phyloP scores from a whole-genome alignment of 2,888 invertebrate species.

The Muschampia plurimacula region DNA sequence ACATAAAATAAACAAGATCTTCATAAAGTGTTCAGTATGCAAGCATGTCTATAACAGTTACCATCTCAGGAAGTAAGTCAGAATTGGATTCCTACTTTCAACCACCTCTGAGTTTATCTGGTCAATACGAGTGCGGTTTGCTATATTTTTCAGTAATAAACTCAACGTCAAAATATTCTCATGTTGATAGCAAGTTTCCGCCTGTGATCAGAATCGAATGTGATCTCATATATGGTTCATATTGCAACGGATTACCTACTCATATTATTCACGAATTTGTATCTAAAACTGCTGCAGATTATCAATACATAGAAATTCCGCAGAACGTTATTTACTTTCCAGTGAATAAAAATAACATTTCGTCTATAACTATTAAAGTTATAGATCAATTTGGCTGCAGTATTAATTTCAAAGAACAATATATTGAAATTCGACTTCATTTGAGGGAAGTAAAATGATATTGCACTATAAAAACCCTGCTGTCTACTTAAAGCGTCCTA shows the following conservation, averaged over 20 bases:
- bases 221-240: constrained; percentile 12
- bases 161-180: constrained; percentile 1
- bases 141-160: not conserved
- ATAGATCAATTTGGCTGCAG: not conserved
- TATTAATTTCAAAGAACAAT: constrained; percentile 6
- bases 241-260: constrained; percentile 12
- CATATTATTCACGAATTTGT: constrained; percentile 14
- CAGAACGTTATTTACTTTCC: constrained; percentile 10
- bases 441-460: constrained; percentile 10
- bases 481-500: not conserved
- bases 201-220: constrained; percentile 11
- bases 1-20: not conserved
- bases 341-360: constrained; percentile 7
- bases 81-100: constrained; percentile 40
- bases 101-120: constrained; percentile 29
- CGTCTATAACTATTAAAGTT: not conserved
- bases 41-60: constrained; percentile 38
- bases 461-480: not conserved
- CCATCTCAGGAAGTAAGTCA: constrained; percentile 26
- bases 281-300: constrained; percentile 2
- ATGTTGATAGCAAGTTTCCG: constrained; percentile 8
- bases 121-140: constrained; percentile 12
- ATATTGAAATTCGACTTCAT: constrained; percentile 15
- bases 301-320: constrained; percentile 3
- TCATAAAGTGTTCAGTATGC: constrained; percentile 1